Evolutionary conservation across 2,888 invertebrate species (phyloP).

Genomic region (Polyommatus iphigenia): DNA sequence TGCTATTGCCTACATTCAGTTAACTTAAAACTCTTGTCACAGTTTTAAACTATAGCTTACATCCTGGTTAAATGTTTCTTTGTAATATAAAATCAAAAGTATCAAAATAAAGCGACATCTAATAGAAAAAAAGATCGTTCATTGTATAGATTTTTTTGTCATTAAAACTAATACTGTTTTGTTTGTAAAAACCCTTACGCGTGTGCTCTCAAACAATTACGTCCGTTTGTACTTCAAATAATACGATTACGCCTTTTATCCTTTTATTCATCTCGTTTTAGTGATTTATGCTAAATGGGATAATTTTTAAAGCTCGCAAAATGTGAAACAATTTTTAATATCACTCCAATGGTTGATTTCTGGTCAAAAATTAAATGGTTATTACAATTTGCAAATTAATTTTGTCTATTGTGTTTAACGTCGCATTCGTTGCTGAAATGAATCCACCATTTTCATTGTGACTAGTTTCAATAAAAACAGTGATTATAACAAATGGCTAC

Average conservation of each 20-base stretch:
- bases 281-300: not conserved
- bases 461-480: not conserved
- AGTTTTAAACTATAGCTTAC: no score
- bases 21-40: no score
- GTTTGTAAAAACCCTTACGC: not conserved
- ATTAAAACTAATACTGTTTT: not conserved
- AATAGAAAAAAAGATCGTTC: no score
- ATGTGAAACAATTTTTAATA: slow-evolving; percentile 1
- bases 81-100: not conserved
- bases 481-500: not conserved
- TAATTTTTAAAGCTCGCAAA: not conserved
- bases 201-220: slow-evolving; percentile 15
- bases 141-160: not conserved
- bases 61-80: no score
- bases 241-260: not conserved
- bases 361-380: not conserved
- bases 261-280: not conserved
- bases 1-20: no score
- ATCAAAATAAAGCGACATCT: not conserved
- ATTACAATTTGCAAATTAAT: not conserved
- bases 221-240: not conserved
- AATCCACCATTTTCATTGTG: not conserved
- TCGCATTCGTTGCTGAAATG: not conserved
- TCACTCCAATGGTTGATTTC: not conserved
- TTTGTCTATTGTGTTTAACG: not conserved